Base-by-base conservation (phyloP, 2,113 vertebrate genomes). In the Tylochromis polylepis region DNA sequence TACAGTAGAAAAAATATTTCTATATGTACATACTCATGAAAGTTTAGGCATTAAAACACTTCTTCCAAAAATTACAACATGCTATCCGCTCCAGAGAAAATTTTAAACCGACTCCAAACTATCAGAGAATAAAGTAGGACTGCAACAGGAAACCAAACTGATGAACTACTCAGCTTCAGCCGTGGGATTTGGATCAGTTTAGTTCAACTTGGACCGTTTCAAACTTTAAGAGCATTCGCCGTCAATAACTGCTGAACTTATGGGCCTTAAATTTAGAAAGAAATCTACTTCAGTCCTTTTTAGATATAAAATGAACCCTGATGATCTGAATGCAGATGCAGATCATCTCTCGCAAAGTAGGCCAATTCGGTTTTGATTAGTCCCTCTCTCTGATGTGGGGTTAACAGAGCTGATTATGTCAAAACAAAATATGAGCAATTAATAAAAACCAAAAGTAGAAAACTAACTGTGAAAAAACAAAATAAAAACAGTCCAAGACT, bases 391-490 rank as follows among this genome's bases (percentile, higher is more conserved):
- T 46, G 20, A 86, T 87, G 67, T 83, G 16, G 38, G 31, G 53
- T 16, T 36, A 31, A 79, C 16, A 12, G 29, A 82, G 22, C 8
- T 2, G 2, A 85, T 84, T 38, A 58, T 11, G 38, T 43, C 34
- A 58, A 29, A 22, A 55, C 82, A 81, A 27, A 85, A 77, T 11
- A 24, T 24, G 20, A 59, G 62, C 5, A 65, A 86, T 78, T 79
- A 60, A 57, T 86, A 82, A 93, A 93, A 91, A 87, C 18, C 43
- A 43, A 87, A 87, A 65, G 46, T 94, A 92, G 27, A 94, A 90
- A 75, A 75, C 38, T 89, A 93, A 89, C 70, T 9, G 80, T 31
- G 79, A 81, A 46, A 93, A 88, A 81, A 46, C 22, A 11, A 72
- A 18, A 46, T 2, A 10, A 60, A 77, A 79, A 27, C 79, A 83